These are phyloP conservation scores for Tachina grossa DNA, from an alignment of 2,888 invertebrate species.

Conservation along the genomic window DNA sequence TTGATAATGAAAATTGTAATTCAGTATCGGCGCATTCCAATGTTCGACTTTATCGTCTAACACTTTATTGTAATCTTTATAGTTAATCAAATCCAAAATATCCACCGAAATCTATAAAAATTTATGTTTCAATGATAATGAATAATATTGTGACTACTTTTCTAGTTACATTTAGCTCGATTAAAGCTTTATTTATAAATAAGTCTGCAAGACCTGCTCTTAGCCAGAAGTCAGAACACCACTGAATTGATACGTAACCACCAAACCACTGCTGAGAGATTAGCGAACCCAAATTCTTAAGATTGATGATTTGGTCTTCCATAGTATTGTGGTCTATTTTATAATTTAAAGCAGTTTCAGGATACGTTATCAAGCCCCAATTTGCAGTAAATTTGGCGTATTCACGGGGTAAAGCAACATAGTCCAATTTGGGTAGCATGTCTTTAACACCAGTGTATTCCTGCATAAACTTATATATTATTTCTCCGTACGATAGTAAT, in stretches of 20 bases:
- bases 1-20: slow-evolving; percentile 78
- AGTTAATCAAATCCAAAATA: not conserved
- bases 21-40: slow-evolving; percentile 84
- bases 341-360: slow-evolving; percentile 83
- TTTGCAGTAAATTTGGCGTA: too few species aligned
- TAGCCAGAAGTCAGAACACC: slow-evolving; percentile 89
- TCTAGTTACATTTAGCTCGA: not conserved
- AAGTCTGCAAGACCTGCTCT: slow-evolving; percentile 87
- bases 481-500: slow-evolving; percentile 83
- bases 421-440: too few species aligned
- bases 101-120: slow-evolving; percentile 82
- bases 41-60: too few species aligned
- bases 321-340: too few species aligned
- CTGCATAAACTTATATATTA: slow-evolving; percentile 86
- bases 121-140: too few species aligned
- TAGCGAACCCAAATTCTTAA: slow-evolving; percentile 81
- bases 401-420: too few species aligned
- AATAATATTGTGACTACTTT: too few species aligned
- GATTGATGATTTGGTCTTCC: slow-evolving; percentile 83
- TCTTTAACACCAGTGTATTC: slow-evolving; percentile 85
- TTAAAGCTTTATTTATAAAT: slow-evolving; percentile 98
- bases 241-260: slow-evolving; percentile 87
- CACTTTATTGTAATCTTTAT: too few species aligned
- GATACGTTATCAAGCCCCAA: not conserved
- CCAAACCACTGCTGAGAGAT: slow-evolving; percentile 91